Evolutionary conservation across 2,797 vertebrate species (phyloP), one percentile per base, ranked within the genome.

Genomic region (Cyclopterus lumpus): DNA sequence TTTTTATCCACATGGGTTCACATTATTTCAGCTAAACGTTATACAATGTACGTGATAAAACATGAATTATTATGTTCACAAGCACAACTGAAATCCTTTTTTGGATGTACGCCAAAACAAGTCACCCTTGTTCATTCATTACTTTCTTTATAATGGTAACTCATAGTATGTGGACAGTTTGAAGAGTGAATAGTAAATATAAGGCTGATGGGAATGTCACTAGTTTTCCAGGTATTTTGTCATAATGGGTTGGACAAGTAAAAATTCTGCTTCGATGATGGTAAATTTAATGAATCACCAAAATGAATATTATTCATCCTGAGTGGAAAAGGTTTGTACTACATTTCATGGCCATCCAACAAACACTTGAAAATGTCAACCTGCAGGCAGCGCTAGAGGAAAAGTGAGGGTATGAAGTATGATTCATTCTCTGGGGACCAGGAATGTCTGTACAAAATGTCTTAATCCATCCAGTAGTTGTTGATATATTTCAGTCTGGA

Each of bases 1-100:
- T 60, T 61, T 83, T 63, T n/a, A 61, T 82, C 74, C 82, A 77
- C 73, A 71, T 82, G 81, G 49, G 60, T 70, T 77, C 83, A 61
- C 51, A 36, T 54, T 81, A 15, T 46, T 57, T 76, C 71, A 75
- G 49, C 46, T n/a, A 71, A n/a, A 67, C 42, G 51, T 24, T 5
- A 20, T 40, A 67, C 36, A 55, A 63, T 67, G 44, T 62, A 60
- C 3, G 3, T 11, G 32, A 59, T 55, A 28, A 74, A n/a, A 66
- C 42, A 64, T 8, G 38, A 64, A 73, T 24, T 60, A 28, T 44
- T 15, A 42, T 59, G 30, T 60, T 48, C 54, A 61, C 26, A 1
- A 55, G 53, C 51, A 30, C 36, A 6, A 30, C 12, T 40, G 4
- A 18, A n/a, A 44, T 67, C 4, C 54, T 77, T 79, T 87, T 64